A percentile compares a stretch with the other conserved stretches of the same genome.
Conservation (phyloP, 2,113 vertebrate genomes). For the Periophthalmodon schlosseri region DNA sequence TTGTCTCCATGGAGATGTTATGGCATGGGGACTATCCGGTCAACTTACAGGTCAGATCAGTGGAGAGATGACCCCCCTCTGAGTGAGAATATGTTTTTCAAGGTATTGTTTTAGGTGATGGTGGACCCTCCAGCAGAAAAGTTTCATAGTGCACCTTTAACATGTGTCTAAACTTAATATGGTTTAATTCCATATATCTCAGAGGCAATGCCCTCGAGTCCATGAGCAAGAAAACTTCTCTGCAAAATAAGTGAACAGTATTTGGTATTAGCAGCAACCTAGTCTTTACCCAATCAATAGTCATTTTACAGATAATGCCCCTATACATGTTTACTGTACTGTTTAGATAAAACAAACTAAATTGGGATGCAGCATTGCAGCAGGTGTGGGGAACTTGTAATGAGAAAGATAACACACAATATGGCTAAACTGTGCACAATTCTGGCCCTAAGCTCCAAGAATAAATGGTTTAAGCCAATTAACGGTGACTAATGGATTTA, state of each 20-base stretch:
- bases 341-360: conserved; percentile 1
- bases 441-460: conserved; percentile 1
- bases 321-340: conserved; percentile 31
- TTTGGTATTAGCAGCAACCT: conserved; percentile 10
- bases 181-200: too few relatives aligned
- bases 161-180: too few relatives aligned
- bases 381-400: conserved; percentile 2
- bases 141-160: too few relatives aligned
- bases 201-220: too few relatives aligned
- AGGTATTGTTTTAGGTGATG: too few relatives aligned
- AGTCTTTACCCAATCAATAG: conserved; percentile 38
- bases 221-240: too few relatives aligned
- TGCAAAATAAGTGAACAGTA: background rate
- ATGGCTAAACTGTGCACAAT: background rate
- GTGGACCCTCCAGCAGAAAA: too few relatives aligned
- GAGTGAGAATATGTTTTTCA: too few relatives aligned
- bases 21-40: too few relatives aligned
- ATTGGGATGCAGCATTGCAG: background rate
- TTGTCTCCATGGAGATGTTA: too few relatives aligned
- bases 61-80: too few relatives aligned
- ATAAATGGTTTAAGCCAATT: conserved; percentile 8
- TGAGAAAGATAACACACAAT: background rate
- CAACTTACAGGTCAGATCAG: too few relatives aligned
- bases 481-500: conserved; percentile 13
- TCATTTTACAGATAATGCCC: conserved; percentile 48